Conservation (phyloP, 2,888 invertebrate species). For the Andrena haemorrhoa region DNA sequence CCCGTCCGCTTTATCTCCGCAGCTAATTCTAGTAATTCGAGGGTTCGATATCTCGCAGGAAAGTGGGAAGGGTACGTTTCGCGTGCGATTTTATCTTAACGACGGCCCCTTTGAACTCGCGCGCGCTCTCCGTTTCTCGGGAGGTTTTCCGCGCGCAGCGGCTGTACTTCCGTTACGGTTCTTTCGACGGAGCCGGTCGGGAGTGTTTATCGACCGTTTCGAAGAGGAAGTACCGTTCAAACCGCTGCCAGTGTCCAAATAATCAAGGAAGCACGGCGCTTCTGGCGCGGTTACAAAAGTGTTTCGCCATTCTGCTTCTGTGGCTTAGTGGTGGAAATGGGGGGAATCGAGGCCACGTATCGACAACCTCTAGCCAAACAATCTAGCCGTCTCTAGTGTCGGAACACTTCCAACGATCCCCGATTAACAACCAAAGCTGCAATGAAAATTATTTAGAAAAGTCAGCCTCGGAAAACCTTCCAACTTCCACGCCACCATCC, state of each 20-base stretch:
- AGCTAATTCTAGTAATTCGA: not conserved
- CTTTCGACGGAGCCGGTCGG: not conserved
- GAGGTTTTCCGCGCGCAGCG: constrained; percentile 17
- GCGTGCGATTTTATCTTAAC: constrained; percentile 8
- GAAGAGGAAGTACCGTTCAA: constrained; percentile 42
- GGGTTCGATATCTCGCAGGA: not conserved
- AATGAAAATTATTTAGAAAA: too few relatives aligned
- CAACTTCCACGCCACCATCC: too few relatives aligned
- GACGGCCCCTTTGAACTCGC: constrained; percentile 18
- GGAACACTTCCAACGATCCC: not conserved
- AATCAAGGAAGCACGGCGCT: constrained; percentile 57
- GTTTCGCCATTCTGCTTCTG: constrained; percentile 32
- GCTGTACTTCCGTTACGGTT: constrained; percentile 13
- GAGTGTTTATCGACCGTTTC: constrained; percentile 48
- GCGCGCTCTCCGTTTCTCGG: constrained; percentile 1
- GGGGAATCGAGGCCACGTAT: constrained; percentile 25
- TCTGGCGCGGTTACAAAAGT: constrained; percentile 54
- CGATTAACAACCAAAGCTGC: not conserved
- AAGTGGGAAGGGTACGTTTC: not conserved
- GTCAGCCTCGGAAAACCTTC: not conserved
- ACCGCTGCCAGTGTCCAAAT: constrained; percentile 57
- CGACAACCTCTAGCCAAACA: constrained; percentile 3
- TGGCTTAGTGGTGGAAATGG: not conserved
- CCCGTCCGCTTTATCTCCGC: constrained; percentile 3
- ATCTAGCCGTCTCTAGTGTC: not conserved